Evolutionary conservation across 2,113 vertebrate genomes (phyloP), one percentile per base, ranked within the genome.

Genomic region (Neogobius melanostomus): DNA sequence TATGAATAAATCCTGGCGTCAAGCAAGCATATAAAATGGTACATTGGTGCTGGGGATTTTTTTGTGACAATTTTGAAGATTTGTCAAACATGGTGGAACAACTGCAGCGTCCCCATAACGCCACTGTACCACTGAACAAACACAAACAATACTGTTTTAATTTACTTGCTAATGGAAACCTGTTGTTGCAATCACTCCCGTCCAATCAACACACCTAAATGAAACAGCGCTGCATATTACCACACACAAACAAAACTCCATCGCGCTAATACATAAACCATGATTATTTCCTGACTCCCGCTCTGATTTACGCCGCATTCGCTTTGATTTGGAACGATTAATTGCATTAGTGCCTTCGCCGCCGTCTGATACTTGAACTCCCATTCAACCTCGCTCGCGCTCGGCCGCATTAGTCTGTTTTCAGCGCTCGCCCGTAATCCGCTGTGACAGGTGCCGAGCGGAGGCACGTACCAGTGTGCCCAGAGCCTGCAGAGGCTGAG

Each of bases 361-460:
- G 10, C n/a, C 16, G 76, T 69, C 74, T 76, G 28, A 51, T 69
- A 47, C 45, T 43, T 74, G 63, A 71, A 82, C 68, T 79, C 66
- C 68, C 57, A 10, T 64, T 74, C 64, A 74, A 60, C 66, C 69
- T 69, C 62, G 36, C 10, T 17, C 72, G 54, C 59, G 66, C 43
- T 15, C 51, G 36, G 61, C 36, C 53, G 53, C 68, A 75, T 75
- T 69, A 72, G 57, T 49, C n/a, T 54, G 65, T 51, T 62, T 52
- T 69, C 63, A 45, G 14, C 52, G 60, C 45, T 12, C 48, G 21
- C 62, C 46, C 46, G 11, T 48, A 47, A 82, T 82, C 62, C 69
- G 10, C 73, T 68, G 15, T 80, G 83, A 82, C 76, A 85, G 57
- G 28, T 8, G 63, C 62, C 61, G 68, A 54, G 74, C 10, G 28